These are phyloP conservation scores for Callosobruchus maculatus DNA, from an alignment of 2,888 invertebrate genomes.

Conservation along the genomic window DNA sequence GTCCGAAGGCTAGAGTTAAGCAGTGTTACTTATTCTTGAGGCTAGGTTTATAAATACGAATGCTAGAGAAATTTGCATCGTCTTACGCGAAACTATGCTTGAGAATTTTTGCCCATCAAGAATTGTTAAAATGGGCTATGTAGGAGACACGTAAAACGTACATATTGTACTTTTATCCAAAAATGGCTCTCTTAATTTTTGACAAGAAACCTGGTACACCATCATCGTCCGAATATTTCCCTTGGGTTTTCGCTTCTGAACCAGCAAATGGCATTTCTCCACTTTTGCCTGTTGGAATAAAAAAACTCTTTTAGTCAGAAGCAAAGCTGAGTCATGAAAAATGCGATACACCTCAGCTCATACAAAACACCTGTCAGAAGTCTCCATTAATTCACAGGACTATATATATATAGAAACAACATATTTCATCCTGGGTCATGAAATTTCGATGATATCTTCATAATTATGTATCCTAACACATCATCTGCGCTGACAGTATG, in stretches of 20 bases:
- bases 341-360: neutral
- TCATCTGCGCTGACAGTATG: no score
- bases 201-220: constrained; percentile 49
- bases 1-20: no score
- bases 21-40: no score
- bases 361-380: no score
- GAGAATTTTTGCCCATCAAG: neutral
- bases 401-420: no score
- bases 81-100: neutral
- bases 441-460: no score
- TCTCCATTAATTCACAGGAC: no score
- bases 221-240: constrained; percentile 47
- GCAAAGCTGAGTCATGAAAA: neutral
- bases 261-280: constrained; percentile 49
- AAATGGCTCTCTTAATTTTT: constrained; percentile 60
- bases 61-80: no score
- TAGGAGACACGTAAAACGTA: neutral
- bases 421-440: no score
- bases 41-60: no score
- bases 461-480: no score
- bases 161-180: constrained; percentile 48
- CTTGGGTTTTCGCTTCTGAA: constrained; percentile 51
- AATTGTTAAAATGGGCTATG: neutral
- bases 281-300: constrained; percentile 48
- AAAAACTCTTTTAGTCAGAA: constrained; percentile 27